Evolutionary conservation across 2,888 invertebrate species (phyloP), one percentile per base, ranked within the genome.

Genomic region (Ophioninae sp.): DNA sequence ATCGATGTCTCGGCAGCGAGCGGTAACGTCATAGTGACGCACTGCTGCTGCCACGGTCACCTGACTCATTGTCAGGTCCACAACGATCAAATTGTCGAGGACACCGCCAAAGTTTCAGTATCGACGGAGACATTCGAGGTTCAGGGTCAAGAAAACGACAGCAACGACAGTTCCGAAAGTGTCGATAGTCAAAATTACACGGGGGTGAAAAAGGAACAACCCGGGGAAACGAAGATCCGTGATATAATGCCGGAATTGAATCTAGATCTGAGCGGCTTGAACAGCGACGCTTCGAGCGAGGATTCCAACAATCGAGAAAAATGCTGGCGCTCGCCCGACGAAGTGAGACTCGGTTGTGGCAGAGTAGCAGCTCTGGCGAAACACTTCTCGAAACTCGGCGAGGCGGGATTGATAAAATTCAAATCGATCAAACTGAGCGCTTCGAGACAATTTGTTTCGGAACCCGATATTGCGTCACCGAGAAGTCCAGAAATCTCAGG

Each of bases 241-340:
- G 81, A 88, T 0, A 87, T 87, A 17, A 90, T 91, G 89, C 91
- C 91, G 0, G 92, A 92, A 70, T 76, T 93, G 17, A 92, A 92
- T 86, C 87, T 93, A 2, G 93, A 93, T 85, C 85, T 93, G 17
- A 93, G 92, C 59, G 91, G 91, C 2, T 72, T 93, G 41, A 90
- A 90, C 50, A 91, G 91, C 78, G 90, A 91, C 6, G 86, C 87
- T 3, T 86, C 88, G n/a, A 87, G 87, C 85, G 88, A 88, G n/a
- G 86, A 88, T 82, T 87, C 88, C 23, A 86, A 85, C 6, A 87
- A 86, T 30, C 88, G 88, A 17, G 92, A 92, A 23, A 95, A 95
- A 86, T 95, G 95, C 23, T 96, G 96, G 96, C 95, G 95, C 88
- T 96, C 96, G 0, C 96, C 96, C 0, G 95, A 96, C 87, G 95